These are phyloP conservation scores for Hippocampus abdominalis DNA, from an alignment of 2,113 vertebrate genomes.

Conservation along the genomic window DNA sequence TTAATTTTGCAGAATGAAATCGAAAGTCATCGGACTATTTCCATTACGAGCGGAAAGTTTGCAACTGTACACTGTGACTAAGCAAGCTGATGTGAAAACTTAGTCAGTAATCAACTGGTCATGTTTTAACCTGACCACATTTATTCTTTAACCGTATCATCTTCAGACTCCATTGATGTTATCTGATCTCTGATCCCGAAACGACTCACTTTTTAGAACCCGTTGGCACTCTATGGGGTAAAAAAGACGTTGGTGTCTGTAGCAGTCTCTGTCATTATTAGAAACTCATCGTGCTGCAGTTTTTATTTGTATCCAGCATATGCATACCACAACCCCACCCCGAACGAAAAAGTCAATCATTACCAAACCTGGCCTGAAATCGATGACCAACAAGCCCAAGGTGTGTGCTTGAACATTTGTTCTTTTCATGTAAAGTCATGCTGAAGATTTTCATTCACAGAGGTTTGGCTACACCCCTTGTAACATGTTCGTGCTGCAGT, in stretches of 20 bases:
- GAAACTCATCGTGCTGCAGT: not conserved
- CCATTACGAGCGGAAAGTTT: not conserved
- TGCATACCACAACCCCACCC: not conserved
- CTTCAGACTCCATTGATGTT: not conserved
- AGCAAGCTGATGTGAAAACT: not conserved
- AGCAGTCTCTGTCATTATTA: not conserved
- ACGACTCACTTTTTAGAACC: not conserved
- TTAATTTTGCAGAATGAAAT: not conserved
- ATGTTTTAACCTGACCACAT: not conserved
- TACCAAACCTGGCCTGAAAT: not conserved
- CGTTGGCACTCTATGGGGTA: not conserved
- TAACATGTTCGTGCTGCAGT: slow-evolving; percentile 4
- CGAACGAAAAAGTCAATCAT: slow-evolving; percentile 4
- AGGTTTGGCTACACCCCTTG: not conserved
- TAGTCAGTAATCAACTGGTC: not conserved
- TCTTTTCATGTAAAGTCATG: not conserved
- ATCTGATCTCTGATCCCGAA: not conserved
- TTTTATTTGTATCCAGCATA: not conserved
- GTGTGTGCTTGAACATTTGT: slow-evolving; percentile 5
- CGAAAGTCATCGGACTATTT: not conserved
- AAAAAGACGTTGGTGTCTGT: not conserved
- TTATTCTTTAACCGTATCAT: not conserved
- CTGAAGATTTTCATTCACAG: not conserved
- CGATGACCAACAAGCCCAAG: slow-evolving; percentile 7
- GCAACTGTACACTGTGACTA: not conserved